Evolutionary conservation across 2,113 vertebrate species (phyloP), one percentile per base, ranked within the genome.

Genomic region (Leptobrachium leishanense): DNA sequence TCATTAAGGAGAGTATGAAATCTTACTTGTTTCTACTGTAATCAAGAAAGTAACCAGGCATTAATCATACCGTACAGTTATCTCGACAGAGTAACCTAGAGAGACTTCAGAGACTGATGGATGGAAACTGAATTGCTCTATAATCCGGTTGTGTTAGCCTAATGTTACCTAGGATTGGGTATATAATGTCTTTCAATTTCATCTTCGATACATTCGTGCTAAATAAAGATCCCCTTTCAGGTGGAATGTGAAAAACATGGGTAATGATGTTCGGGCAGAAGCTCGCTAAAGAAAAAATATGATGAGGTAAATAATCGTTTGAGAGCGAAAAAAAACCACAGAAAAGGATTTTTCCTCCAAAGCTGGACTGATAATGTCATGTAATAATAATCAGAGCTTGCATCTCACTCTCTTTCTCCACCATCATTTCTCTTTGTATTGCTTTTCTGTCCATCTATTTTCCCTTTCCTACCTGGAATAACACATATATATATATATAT

Each of bases 61-160:
- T 72, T 72, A 54, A 79, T 72, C 77, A 66, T 79, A 54, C 68
- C 44, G 68, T 72, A 54, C 69, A 54, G 69, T 54, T 53, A 72
- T 72, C 69, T 54, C 13, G 68, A 20, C 2, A 15, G 44, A 46
- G 68, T 20, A 71, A 53, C 68, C 62, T 13, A 39, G 69, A 46
- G 59, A 63, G 44, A 63, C 43, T 13, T 5, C 6, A 41, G 39
- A 78, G 67, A 63, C 43, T 77, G 68, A 77, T 77, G 68, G 68
- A 78, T 78, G 68, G 43, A 20, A 70, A 15, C 57, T 50, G 41
- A 72, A 72, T 78, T 78, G 68, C 68, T 72, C 43, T 71, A 46
- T 72, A 72, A 78, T 78, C 70, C 55, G 42, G 76, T 72, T 78
- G 54, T 72, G 43, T 78, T 78, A 40, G 76, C 57, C 65, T 71